A percentile compares a stretch with the other conserved stretches of the same genome.
phyloP scores from a whole-genome alignment of 2,113 vertebrate genomes.

The Sprattus sprattus region DNA sequence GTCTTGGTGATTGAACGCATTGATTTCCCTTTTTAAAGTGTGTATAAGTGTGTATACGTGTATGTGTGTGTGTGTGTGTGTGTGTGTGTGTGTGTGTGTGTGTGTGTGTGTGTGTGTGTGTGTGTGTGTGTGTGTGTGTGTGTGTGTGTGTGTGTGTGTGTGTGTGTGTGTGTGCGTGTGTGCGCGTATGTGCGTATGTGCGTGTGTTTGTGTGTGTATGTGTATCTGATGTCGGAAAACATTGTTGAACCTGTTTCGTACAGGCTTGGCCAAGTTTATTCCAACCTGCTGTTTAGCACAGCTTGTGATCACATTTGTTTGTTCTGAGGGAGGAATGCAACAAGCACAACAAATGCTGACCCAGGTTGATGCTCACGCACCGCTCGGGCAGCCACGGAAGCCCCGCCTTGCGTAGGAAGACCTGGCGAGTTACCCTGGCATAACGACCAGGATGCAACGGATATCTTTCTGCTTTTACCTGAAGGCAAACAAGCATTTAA shows the following conservation, averaged over 20 bases:
- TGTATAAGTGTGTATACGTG: neutral
- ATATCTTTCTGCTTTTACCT: neutral
- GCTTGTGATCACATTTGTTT: conserved; percentile 3
- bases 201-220: neutral
- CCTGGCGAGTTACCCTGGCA: neutral
- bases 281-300: neutral
- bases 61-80: neutral
- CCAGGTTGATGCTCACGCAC: neutral
- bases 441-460: neutral
- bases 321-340: neutral
- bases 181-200: neutral
- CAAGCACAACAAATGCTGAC: conserved; percentile 12
- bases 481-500: neutral
- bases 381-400: neutral
- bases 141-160: no score
- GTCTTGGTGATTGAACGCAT: conserved; percentile 27
- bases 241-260: neutral
- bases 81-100: neutral
- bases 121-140: neutral
- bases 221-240: neutral
- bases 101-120: neutral
- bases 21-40: conserved; percentile 29
- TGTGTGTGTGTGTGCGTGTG: neutral
- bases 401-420: conserved; percentile 1
- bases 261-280: neutral